Base-by-base conservation (phyloP, 1,140 invertebrate species). In the Orussus abietinus region DNA sequence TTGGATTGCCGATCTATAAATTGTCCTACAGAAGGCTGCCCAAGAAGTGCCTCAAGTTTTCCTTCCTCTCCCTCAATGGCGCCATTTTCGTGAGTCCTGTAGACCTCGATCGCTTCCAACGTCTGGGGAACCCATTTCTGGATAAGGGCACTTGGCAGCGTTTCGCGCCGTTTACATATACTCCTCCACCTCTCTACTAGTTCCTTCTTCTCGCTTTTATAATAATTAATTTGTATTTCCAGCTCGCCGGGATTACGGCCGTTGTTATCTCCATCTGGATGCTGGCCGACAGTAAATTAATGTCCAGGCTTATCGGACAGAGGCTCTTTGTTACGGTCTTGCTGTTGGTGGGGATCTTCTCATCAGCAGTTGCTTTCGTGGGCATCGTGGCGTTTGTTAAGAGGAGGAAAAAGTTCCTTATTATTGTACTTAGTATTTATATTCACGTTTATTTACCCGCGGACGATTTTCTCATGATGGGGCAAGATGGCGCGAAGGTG, bases 231-330 rank as follows among this genome's bases (percentile, higher is more conserved):
- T 47, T 28, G 7, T 7, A 21, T 26, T 42, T 37, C 13, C 33
- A 62, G 59, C 36, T 62, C 18, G 38, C 53, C 38, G 60, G 60
- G 22, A 46, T 54, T 25, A 40, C 40, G n/a, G 49, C 51, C 1
- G 20, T 52, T 1, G 37, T 54, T 12, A 52, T 41, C 19, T 57
- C 59, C 3, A 32, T 53, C n/a, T 63, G 59, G 59, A 56, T 52
- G 41, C 17, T 62, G 11, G 26, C 51, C 0, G 55, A 58, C 25
- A 45, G 26, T 5, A 51, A 49, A 35, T 46, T 63, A 31, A 60
- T 52, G 45, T 53, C 46, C 1, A 51, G 59, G 37, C 31, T 63
- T 1, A 43, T 57, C 1, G 55, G 52, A 3, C 57, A 62, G 22
- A 50, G 45, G 19, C 26, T 58, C 3, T 59, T 49, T 11, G 38